Conservation (phyloP, 2,113 vertebrate species). For the Acanthochromis polyacanthus region DNA sequence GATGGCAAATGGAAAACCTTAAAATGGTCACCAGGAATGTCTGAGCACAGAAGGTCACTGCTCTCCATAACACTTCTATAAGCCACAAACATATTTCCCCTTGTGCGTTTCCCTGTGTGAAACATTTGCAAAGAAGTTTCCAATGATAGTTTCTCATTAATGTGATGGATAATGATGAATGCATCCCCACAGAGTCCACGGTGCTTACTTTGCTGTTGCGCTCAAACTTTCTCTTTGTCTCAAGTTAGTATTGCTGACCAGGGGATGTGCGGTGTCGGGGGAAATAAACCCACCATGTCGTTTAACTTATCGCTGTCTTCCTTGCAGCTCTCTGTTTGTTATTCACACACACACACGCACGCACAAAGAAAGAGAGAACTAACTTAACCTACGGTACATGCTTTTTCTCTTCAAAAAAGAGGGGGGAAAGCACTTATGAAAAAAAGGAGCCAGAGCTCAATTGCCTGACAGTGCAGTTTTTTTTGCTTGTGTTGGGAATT, state of each 20-base stretch:
- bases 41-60: background rate
- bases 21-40: slow-evolving; percentile 27
- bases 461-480: slow-evolving; percentile 83
- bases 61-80: background rate
- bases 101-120: background rate
- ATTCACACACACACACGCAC: background rate
- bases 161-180: slow-evolving; percentile 32
- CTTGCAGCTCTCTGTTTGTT: slow-evolving; percentile 42
- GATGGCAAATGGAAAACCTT: slow-evolving; percentile 25
- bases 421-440: slow-evolving; percentile 71
- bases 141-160: slow-evolving; percentile 30
- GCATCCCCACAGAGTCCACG: slow-evolving; percentile 3
- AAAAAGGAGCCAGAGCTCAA: slow-evolving; percentile 66
- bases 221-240: slow-evolving; percentile 45
- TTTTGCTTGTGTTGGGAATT: slow-evolving; percentile 86
- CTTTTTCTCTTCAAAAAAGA: slow-evolving; percentile 67
- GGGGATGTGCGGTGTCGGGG: slow-evolving; percentile 33
- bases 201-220: slow-evolving; percentile 36
- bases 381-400: slow-evolving; percentile 68
- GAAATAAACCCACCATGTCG: slow-evolving; percentile 61
- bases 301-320: slow-evolving; percentile 63
- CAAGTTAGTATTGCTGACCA: slow-evolving; percentile 57
- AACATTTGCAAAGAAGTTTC: slow-evolving; percentile 10
- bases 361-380: background rate
- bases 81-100: slow-evolving; percentile 6